Conservation (phyloP, 2,797 vertebrate genomes). For the Sebastes ruberrimus region DNA sequence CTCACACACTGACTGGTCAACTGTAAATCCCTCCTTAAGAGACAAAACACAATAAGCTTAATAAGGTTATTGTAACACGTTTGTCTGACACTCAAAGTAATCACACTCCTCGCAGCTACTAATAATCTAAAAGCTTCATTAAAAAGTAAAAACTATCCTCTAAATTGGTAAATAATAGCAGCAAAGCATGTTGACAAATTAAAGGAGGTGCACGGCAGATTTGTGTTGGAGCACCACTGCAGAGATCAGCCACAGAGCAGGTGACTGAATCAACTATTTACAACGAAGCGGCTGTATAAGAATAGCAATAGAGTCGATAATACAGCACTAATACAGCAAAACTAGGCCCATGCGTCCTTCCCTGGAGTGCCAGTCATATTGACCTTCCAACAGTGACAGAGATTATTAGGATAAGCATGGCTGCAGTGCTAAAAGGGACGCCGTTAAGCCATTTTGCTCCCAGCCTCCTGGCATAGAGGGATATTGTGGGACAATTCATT, state of each 20-base stretch:
- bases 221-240: background rate
- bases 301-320: slow-evolving; percentile 17
- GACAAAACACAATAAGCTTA: background rate
- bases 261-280: slow-evolving; percentile 26
- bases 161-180: background rate
- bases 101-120: background rate
- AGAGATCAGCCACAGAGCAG: slow-evolving; percentile 38
- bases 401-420: slow-evolving; percentile 40
- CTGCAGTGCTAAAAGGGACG: slow-evolving; percentile 9
- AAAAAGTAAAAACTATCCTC: background rate
- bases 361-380: slow-evolving; percentile 21
- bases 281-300: slow-evolving; percentile 25
- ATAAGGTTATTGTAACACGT: background rate
- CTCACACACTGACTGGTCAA: slow-evolving; percentile 2
- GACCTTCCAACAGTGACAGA: slow-evolving; percentile 43
- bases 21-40: background rate
- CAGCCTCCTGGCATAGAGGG: slow-evolving; percentile 7
- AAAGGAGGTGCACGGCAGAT: background rate
- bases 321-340: background rate
- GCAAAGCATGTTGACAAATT: background rate
- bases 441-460: slow-evolving; percentile 5
- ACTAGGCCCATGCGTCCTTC: slow-evolving; percentile 1
- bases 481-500: slow-evolving; percentile 30
- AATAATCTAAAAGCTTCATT: background rate
- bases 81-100: background rate